Conservation (phyloP, 92 coral and sea anemone genomes). For the Epizoanthus rinbou region DNA sequence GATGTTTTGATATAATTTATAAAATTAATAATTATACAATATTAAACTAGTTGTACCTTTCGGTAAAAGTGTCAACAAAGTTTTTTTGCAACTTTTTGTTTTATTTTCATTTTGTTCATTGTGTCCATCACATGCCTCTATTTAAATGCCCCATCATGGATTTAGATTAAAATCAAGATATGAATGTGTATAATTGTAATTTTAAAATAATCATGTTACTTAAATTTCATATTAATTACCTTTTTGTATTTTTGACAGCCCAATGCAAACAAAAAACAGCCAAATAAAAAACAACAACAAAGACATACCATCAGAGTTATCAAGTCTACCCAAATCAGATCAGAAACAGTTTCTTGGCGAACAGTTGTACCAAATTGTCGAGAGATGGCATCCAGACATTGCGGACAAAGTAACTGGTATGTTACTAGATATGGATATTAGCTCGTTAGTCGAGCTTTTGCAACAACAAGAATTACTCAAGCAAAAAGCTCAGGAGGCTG, state of each 20-base stretch:
- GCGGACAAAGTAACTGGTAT: slow-evolving; percentile 35
- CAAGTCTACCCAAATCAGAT: slow-evolving; percentile 12
- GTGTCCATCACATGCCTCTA: too few species aligned
- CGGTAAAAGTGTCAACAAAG: too few species aligned
- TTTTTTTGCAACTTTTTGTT: too few species aligned
- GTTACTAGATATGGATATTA: slow-evolving; percentile 11
- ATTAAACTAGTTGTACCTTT: too few species aligned
- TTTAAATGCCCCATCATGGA: too few species aligned
- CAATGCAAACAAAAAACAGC: background rate
- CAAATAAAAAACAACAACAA: slow-evolving; percentile 10
- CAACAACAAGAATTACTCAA: slow-evolving; percentile 14
- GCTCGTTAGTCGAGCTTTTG: background rate
- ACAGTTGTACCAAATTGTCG: background rate
- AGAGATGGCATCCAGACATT: slow-evolving; percentile 34
- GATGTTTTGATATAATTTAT: too few species aligned
- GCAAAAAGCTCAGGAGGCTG: slow-evolving; percentile 25
- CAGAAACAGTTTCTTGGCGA: slow-evolving; percentile 42
- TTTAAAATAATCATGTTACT: too few species aligned
- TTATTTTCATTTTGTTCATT: too few species aligned
- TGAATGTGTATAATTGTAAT: too few species aligned
- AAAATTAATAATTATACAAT: too few species aligned
- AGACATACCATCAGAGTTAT: background rate
- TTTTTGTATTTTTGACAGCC: background rate
- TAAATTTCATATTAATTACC: background rate
- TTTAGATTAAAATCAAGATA: too few species aligned